These are phyloP conservation scores for Volucella inflata DNA, from an alignment of 2,888 invertebrate genomes.

Conservation along the genomic window DNA sequence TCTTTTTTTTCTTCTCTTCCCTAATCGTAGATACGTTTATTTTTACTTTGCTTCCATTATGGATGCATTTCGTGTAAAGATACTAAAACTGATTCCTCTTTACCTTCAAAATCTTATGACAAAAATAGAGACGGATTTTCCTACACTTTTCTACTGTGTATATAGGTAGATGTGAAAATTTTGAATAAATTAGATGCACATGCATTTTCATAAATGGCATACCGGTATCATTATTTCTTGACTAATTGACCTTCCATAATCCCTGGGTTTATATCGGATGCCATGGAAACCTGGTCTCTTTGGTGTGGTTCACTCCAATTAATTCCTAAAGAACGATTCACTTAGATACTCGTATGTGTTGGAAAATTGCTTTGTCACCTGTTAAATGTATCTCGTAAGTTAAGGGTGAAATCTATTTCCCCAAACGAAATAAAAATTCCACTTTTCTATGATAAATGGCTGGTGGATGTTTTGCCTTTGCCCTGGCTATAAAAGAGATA, in stretches of 20 bases:
- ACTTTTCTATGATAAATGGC: constrained; percentile 68
- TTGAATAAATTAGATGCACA: constrained; percentile 65
- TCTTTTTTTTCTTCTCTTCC: constrained; percentile 43
- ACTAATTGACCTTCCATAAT: constrained; percentile 72
- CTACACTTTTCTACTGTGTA: not conserved
- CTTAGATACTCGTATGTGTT: constrained; percentile 45
- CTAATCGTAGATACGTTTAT: constrained; percentile 63
- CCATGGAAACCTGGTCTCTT: constrained; percentile 20
- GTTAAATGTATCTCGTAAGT: constrained; percentile 47
- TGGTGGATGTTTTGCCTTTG: constrained; percentile 50
- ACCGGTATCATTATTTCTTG: constrained; percentile 49
- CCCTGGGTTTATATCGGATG: constrained; percentile 50
- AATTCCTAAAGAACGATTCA: constrained; percentile 69
- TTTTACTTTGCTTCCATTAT: constrained; percentile 73
- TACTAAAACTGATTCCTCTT: constrained; percentile 11
- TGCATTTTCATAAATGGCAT: constrained; percentile 65
- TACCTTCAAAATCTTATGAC: constrained; percentile 27
- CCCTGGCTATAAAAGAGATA: constrained; percentile 27
- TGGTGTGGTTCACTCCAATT: constrained; percentile 59
- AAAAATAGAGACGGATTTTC: constrained; percentile 46
- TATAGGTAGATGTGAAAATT: constrained; percentile 51
- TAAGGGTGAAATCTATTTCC: not conserved
- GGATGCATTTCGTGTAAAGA: constrained; percentile 31
- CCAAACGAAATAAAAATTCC: constrained; percentile 50
- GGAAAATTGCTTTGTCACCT: constrained; percentile 69